Conservation (phyloP, 2,113 vertebrate genomes). For the Leptodactylus fuscus region DNA sequence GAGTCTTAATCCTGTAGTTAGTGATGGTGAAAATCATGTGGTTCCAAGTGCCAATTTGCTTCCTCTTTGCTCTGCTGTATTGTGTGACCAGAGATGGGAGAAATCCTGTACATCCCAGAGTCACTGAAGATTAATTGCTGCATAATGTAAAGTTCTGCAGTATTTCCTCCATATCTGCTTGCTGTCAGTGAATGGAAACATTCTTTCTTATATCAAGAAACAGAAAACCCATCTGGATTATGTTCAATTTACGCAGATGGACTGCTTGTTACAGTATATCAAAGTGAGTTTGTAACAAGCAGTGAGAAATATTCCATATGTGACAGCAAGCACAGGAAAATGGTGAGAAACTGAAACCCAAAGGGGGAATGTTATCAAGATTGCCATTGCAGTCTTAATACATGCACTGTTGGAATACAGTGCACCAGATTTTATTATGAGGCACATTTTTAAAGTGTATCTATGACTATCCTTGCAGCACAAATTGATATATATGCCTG, state of each 20-base stretch:
- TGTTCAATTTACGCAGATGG: not conserved
- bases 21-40: not conserved
- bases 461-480: too few relatives aligned
- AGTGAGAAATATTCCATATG: not conserved
- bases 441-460: too few relatives aligned
- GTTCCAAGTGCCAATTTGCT: not conserved
- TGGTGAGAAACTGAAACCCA: too few relatives aligned
- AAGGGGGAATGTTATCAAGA: too few relatives aligned
- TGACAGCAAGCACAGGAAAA: too few relatives aligned
- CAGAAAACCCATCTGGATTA: not conserved
- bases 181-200: too few relatives aligned
- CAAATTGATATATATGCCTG: too few relatives aligned
- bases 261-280: not conserved
- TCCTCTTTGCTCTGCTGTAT: not conserved
- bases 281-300: not conserved
- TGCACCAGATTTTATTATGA: too few relatives aligned
- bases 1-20: too few relatives aligned
- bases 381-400: too few relatives aligned
- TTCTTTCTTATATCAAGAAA: not conserved
- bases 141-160: not conserved
- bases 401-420: too few relatives aligned
- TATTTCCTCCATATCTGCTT: not conserved
- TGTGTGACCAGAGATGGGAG: not conserved
- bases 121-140: not conserved
- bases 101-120: too few relatives aligned